Percentiles rank a stretch among this genome's conserved stretches.
phyloP scores from a whole-genome alignment of 2,888 invertebrate species.

The Steinernema scapterisci region DNA sequence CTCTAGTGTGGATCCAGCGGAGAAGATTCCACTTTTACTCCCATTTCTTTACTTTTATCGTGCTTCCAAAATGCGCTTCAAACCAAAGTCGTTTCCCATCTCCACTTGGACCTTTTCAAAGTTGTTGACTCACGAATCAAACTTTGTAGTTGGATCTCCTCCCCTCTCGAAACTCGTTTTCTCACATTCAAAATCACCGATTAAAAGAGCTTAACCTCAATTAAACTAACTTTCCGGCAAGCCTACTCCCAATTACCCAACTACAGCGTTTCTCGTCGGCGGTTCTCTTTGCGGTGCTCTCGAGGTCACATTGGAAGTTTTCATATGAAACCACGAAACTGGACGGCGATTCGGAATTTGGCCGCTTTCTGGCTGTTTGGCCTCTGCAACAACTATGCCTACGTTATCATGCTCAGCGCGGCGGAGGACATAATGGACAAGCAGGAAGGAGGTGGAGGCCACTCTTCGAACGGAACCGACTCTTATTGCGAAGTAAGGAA shows the following conservation, averaged over 20 bases:
- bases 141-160: too few species aligned
- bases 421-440: conserved; percentile 77
- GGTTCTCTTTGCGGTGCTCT: not conserved
- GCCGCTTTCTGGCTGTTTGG: conserved; percentile 76
- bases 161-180: too few species aligned
- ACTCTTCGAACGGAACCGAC: not conserved
- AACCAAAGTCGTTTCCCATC: too few species aligned
- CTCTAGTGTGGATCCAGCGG: too few species aligned
- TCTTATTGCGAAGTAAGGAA: not conserved
- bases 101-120: too few species aligned
- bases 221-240: not conserved
- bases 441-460: conserved; percentile 36
- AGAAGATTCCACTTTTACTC: too few species aligned
- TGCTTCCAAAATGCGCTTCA: too few species aligned
- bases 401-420: conserved; percentile 84
- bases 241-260: not conserved
- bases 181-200: not conserved
- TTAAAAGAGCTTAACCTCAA: not conserved
- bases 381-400: conserved; percentile 83
- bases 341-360: conserved; percentile 5
- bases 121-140: too few species aligned
- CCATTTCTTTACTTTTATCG: too few species aligned
- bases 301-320: not conserved
- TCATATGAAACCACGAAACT: not conserved
- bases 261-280: not conserved